phyloP scores from a whole-genome alignment of 2,888 invertebrate genomes.

The Rhingia rostrata region DNA sequence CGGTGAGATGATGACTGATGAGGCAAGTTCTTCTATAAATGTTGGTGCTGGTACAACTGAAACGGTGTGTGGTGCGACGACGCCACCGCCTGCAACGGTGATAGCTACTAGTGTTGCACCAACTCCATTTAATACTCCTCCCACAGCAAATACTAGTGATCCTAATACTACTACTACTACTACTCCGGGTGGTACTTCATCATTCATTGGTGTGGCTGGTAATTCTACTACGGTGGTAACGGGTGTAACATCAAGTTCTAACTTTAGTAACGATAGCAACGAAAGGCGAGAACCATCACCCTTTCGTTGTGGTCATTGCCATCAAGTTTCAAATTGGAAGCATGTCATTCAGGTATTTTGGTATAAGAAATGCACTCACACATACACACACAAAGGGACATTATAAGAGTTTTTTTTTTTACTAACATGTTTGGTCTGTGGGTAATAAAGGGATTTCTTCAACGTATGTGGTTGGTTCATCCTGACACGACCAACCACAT shows the following conservation, averaged over 20 bases:
- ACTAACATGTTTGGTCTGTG: constrained; percentile 34
- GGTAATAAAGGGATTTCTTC: no score
- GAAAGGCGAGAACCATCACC: constrained; percentile 85
- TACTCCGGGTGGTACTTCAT: constrained; percentile 74
- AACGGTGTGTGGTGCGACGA: constrained; percentile 60
- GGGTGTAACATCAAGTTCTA: constrained; percentile 75
- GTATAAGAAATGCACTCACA: constrained; percentile 62
- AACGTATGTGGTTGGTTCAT: no score
- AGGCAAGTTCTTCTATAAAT: constrained; percentile 73
- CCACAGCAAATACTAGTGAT: constrained; percentile 78
- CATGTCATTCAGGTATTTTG: constrained; percentile 91
- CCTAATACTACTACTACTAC: constrained; percentile 75
- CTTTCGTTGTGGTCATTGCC: constrained; percentile 91
- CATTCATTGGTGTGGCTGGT: constrained; percentile 73
- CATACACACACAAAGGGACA: constrained; percentile 61
- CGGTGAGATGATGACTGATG: constrained; percentile 82
- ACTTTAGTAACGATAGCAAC: constrained; percentile 79
- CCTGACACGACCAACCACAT: no score
- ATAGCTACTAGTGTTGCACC: constrained; percentile 75
- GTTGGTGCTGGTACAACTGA: constrained; percentile 77
- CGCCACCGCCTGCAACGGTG: constrained; percentile 54
- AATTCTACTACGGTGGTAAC: constrained; percentile 73
- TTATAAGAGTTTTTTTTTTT: constrained; percentile 35
- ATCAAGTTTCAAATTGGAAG: constrained; percentile 93
- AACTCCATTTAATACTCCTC: constrained; percentile 74